Evolutionary conservation across 2,888 invertebrate genomes (phyloP).

Genomic region (Chalcis sispes): DNA sequence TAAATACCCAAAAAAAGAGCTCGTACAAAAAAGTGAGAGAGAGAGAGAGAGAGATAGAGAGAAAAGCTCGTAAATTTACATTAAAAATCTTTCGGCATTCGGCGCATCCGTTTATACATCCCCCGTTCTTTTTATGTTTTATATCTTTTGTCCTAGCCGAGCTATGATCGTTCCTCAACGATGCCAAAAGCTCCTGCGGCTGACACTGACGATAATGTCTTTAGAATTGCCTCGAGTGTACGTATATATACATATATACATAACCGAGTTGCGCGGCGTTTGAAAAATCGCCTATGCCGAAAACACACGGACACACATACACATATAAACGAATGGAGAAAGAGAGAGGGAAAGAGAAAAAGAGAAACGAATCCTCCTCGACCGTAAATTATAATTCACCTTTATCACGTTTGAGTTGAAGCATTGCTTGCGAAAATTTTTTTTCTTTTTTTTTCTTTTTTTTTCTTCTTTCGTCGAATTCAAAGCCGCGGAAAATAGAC

Average conservation of each 20-base stretch:
- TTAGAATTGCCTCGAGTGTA: constrained; percentile 36
- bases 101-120: neutral
- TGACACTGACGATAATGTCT: constrained; percentile 29
- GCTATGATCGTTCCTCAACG: neutral
- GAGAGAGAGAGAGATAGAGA: too few species aligned
- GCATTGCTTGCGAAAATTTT: neutral
- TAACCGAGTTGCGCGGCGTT: too few species aligned
- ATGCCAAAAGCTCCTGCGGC: constrained; percentile 4
- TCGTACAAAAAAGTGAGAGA: too few species aligned
- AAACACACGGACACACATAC: too few species aligned
- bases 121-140: neutral
- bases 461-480: too few species aligned
- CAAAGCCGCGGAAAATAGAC: too few species aligned
- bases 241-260: too few species aligned
- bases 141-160: neutral
- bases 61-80: constrained; percentile 7
- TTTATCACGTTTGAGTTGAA: neutral
- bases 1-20: neutral
- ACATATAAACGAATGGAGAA: too few species aligned
- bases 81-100: constrained; percentile 5
- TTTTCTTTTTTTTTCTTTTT: too few species aligned
- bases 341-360: neutral
- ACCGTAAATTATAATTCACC: constrained; percentile 27
- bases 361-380: neutral
- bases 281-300: constrained; percentile 33